A percentile compares a stretch with the other conserved stretches of the same genome.
Conservation (phyloP, 30 jellyfish, hydroid and myxozoan species). For the Hydractinia echinata region DNA sequence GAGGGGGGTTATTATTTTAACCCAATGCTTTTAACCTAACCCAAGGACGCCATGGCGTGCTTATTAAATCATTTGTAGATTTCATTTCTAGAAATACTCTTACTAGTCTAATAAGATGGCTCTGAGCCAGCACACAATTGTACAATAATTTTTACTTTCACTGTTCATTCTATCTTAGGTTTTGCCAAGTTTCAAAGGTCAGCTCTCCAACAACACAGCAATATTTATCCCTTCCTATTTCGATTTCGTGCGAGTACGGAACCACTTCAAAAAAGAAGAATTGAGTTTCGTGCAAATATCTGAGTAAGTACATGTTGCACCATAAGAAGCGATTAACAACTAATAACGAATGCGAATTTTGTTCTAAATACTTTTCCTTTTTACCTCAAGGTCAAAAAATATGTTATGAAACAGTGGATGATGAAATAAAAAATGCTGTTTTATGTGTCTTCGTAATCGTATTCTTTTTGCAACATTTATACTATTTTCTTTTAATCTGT, state of each 20-base stretch:
- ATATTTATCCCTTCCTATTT: constrained; percentile 86
- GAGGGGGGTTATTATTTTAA: not conserved
- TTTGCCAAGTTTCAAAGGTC: constrained; percentile 65
- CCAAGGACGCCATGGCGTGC: too few species aligned
- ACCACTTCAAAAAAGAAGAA: constrained; percentile 71
- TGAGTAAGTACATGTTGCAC: constrained; percentile 48
- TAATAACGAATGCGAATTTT: not conserved
- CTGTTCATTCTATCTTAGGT: constrained; percentile 41
- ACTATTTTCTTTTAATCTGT: too few species aligned
- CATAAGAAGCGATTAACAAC: not conserved
- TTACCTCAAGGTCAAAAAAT: not conserved
- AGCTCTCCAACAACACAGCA: constrained; percentile 59
- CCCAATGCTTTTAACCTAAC: not conserved
- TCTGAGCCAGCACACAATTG: not conserved
- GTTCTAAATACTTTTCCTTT: not conserved
- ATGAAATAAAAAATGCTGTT: too few species aligned
- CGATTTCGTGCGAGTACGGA: constrained; percentile 89
- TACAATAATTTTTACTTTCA: not conserved
- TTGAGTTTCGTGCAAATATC: constrained; percentile 71
- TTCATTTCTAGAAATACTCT: too few species aligned
- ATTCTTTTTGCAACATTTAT: too few species aligned
- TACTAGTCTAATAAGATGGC: too few species aligned
- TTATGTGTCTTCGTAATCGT: too few species aligned
- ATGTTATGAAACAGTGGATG: too few species aligned
- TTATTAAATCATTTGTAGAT: too few species aligned